A percentile compares a stretch with the other conserved stretches of the same genome.
Evolutionary conservation across 2,797 vertebrate species (phyloP).

Genomic region (Okamejei kenojei): DNA sequence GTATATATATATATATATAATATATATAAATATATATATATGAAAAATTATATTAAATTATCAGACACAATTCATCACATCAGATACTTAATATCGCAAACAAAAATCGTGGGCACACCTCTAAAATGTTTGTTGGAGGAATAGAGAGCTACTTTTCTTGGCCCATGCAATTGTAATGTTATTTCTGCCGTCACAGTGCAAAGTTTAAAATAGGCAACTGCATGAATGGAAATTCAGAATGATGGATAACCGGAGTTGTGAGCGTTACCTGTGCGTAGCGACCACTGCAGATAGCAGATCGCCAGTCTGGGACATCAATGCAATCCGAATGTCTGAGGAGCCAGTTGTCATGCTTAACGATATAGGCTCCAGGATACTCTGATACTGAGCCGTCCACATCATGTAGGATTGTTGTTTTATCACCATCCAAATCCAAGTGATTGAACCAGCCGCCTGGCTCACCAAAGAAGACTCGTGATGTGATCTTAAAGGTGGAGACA

Average conservation of each 20-base stretch:
- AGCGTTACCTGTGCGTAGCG: slow-evolving; percentile 77
- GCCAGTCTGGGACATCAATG: slow-evolving; percentile 88
- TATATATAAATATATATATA: neutral
- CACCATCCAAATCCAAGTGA: slow-evolving; percentile 87
- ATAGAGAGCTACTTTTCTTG: neutral
- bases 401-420: slow-evolving; percentile 90
- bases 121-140: neutral
- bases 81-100: neutral
- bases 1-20: too few relatives aligned
- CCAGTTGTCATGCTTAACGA: slow-evolving; percentile 94
- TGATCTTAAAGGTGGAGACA: slow-evolving; percentile 63
- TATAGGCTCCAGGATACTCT: slow-evolving; percentile 85
- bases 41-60: neutral
- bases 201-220: neutral
- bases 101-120: neutral
- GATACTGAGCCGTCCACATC: slow-evolving; percentile 88
- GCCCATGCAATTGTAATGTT: neutral
- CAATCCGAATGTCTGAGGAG: slow-evolving; percentile 86
- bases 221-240: neutral
- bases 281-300: slow-evolving; percentile 86
- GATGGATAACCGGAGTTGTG: neutral
- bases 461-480: slow-evolving; percentile 90
- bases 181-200: neutral
- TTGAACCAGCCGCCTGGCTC: slow-evolving; percentile 93
- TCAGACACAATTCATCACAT: neutral